These are phyloP conservation scores for Spongia lamella DNA, from an alignment of 37 sponge, comb jelly and placozoan species.

Conservation along the genomic window DNA sequence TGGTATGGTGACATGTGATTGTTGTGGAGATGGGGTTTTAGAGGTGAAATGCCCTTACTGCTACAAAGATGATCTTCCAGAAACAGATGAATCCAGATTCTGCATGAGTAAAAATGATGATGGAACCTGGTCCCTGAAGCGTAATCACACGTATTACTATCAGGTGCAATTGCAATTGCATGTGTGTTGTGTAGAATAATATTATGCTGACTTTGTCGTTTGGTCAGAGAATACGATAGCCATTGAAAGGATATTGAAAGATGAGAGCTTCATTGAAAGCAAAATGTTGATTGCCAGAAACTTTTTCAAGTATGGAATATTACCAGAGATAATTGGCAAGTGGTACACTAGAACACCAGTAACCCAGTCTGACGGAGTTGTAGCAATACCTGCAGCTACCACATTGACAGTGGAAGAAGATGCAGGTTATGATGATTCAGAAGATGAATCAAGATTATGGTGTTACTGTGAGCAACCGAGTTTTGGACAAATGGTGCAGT, in stretches of 20 bases:
- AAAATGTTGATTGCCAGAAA: too few relatives aligned
- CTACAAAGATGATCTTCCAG: background rate
- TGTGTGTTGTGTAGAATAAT: too few relatives aligned
- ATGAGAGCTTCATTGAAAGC: too few relatives aligned
- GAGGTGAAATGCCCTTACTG: conserved; percentile 19
- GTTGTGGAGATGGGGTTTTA: conserved; percentile 32
- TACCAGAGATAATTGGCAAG: too few relatives aligned
- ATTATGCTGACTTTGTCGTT: too few relatives aligned
- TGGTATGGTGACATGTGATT: conserved; percentile 30
- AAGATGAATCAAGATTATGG: background rate
- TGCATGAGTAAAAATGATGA: conserved; percentile 5
- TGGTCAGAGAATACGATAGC: too few relatives aligned
- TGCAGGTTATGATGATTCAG: background rate
- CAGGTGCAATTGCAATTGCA: too few relatives aligned
- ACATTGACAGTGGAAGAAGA: too few relatives aligned
- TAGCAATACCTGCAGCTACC: too few relatives aligned
- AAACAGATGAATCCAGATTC: background rate
- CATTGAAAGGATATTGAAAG: background rate
- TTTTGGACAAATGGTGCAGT: conserved; percentile 4
- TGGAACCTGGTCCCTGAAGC: conserved; percentile 1
- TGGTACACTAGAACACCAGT: background rate
- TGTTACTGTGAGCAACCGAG: conserved; percentile 8
- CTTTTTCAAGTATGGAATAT: too few relatives aligned
- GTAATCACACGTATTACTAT: too few relatives aligned
- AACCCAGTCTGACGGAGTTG: too few relatives aligned